Percentiles rank a stretch among this genome's conserved stretches.
Evolutionary conservation across 2,888 invertebrate species (phyloP).

Genomic region (Geophilus truncorum): DNA sequence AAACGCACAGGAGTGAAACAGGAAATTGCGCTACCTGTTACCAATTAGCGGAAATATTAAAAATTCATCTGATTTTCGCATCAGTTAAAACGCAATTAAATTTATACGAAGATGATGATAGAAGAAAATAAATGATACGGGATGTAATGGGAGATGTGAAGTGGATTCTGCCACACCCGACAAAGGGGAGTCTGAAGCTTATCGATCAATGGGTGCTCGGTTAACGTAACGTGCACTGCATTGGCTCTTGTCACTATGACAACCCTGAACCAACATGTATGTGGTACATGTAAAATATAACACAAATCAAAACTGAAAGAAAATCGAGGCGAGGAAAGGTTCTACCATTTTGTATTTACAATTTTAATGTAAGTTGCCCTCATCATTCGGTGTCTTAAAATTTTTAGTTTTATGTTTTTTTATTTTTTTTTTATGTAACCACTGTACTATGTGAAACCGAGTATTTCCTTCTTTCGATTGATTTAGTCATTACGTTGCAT

Average conservation of each 20-base stretch:
- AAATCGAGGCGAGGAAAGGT: neutral
- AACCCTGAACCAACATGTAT: conserved; percentile 18
- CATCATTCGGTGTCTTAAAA: neutral
- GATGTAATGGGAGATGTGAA: neutral
- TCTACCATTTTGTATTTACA: neutral
- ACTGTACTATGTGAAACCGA: neutral
- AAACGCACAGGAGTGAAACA: no score
- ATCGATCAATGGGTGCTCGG: conserved; percentile 22
- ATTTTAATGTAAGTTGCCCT: neutral
- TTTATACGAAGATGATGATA: no score
- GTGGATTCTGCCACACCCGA: neutral
- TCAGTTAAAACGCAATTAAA: no score
- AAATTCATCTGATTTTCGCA: no score
- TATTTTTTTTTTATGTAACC: neutral
- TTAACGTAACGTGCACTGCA: conserved; percentile 22
- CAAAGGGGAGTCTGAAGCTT: neutral
- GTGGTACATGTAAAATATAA: conserved; percentile 1
- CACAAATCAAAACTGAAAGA: conserved; percentile 1
- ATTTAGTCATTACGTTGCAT: neutral
- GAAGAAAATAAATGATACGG: neutral
- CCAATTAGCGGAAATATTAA: no score
- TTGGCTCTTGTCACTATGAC: conserved; percentile 21
- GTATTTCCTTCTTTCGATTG: neutral
- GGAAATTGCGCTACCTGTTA: no score
- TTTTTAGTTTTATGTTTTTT: neutral